A percentile compares a stretch with the other conserved stretches of the same genome.
Evolutionary conservation across 2,113 vertebrate species (phyloP).

Genomic region (Aspiorhynchus laticeps): DNA sequence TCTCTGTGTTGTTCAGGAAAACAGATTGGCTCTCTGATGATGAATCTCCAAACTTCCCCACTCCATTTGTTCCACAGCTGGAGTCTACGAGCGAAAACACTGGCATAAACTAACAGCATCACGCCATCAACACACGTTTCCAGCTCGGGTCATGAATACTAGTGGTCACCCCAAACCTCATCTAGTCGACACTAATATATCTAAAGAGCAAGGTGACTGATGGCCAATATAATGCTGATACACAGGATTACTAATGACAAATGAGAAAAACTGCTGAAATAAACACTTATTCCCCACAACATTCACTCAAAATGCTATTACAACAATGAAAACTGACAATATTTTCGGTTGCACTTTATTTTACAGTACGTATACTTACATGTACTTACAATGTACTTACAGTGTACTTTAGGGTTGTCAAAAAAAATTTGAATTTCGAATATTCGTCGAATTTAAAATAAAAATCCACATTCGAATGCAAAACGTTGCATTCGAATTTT

Average conservation of each 20-base stretch:
- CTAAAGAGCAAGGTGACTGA: neutral
- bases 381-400: too few relatives aligned
- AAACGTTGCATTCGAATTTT: too few relatives aligned
- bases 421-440: too few relatives aligned
- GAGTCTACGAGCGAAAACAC: conserved; percentile 70
- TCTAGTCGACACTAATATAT: neutral
- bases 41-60: conserved; percentile 83
- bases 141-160: neutral
- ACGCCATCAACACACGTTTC: neutral
- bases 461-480: too few relatives aligned
- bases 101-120: neutral
- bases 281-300: neutral
- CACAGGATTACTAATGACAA: neutral
- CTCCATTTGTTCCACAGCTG: conserved; percentile 92
- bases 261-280: neutral
- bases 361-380: too few relatives aligned
- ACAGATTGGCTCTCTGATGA: conserved; percentile 64
- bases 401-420: too few relatives aligned
- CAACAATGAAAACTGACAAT: neutral
- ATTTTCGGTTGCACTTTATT: neutral
- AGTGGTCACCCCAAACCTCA: neutral
- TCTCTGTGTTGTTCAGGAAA: conserved; percentile 76
- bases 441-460: too few relatives aligned
- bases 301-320: neutral
- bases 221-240: neutral